These are phyloP conservation scores for Oscheius sp. DNA, from an alignment of 2,888 invertebrate species.

Conservation along the genomic window DNA sequence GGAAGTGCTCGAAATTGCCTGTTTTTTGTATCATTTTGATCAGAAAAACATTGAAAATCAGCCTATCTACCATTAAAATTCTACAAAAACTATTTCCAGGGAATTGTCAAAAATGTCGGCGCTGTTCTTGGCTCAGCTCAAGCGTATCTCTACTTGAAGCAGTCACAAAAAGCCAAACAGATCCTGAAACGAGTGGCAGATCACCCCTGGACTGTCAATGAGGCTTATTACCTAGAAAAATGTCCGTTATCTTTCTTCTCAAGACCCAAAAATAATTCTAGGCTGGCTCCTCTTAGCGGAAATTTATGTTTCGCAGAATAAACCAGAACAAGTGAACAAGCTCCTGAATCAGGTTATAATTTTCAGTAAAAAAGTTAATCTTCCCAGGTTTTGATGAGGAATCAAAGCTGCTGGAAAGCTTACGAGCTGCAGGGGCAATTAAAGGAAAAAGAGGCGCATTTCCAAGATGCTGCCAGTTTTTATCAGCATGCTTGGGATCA, in stretches of 20 bases:
- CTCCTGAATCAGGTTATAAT: slow-evolving; percentile 73
- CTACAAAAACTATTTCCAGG: slow-evolving; percentile 24
- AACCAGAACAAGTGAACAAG: slow-evolving; percentile 87
- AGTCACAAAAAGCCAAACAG: slow-evolving; percentile 87
- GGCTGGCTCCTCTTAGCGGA: slow-evolving; percentile 91
- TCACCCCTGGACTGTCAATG: slow-evolving; percentile 90
- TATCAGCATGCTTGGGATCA: slow-evolving; percentile 89
- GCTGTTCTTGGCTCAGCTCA: slow-evolving; percentile 87
- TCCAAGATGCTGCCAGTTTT: slow-evolving; percentile 84
- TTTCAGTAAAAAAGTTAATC: slow-evolving; percentile 75
- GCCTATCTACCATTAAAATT: too few relatives aligned
- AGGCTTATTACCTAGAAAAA: slow-evolving; percentile 93
- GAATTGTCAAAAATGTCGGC: slow-evolving; percentile 79
- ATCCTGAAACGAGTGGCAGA: slow-evolving; percentile 86
- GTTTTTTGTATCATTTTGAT: too few relatives aligned
- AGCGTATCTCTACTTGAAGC: slow-evolving; percentile 88
- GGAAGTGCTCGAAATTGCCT: too few relatives aligned
- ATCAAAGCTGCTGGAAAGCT: slow-evolving; percentile 78
- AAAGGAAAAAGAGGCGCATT: slow-evolving; percentile 91
- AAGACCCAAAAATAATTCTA: slow-evolving; percentile 41
- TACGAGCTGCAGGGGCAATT: slow-evolving; percentile 88
- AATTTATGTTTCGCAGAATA: slow-evolving; percentile 84
- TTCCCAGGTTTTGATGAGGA: slow-evolving; percentile 77
- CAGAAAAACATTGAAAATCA: too few relatives aligned
- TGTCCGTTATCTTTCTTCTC: slow-evolving; percentile 75